Percentiles rank a stretch among this genome's conserved stretches.
phyloP scores from a whole-genome alignment of 2,113 vertebrate species.

The Toxotes jaculatrix region DNA sequence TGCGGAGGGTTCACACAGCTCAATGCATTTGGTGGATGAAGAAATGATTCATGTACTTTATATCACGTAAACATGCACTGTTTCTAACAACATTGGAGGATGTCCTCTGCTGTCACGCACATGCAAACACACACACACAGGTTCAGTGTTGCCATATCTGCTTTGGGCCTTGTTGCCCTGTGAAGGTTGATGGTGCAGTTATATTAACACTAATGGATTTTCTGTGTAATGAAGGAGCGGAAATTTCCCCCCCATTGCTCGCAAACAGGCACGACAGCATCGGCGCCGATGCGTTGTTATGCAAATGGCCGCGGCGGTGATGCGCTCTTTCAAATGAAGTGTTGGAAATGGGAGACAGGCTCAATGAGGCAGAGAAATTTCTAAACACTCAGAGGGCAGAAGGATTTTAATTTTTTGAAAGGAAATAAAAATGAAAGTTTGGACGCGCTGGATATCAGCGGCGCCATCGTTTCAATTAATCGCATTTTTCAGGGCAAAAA shows the following conservation, averaged over 20 bases:
- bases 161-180: conserved; percentile 33
- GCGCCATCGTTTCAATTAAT: conserved; percentile 40
- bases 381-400: conserved; percentile 32
- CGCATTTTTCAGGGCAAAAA: conserved; percentile 27
- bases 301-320: conserved; percentile 45
- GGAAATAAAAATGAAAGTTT: conserved; percentile 47
- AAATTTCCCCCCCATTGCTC: conserved; percentile 1
- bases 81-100: background rate
- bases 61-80: background rate
- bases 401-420: conserved; percentile 43
- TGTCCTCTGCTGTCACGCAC: background rate
- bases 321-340: conserved; percentile 50
- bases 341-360: conserved; percentile 32
- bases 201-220: conserved; percentile 69
- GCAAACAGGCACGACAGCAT: conserved; percentile 23
- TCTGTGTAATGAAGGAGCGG: conserved; percentile 59
- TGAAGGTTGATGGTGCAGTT: conserved; percentile 46
- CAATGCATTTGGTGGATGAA: conserved; percentile 8
- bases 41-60: conserved; percentile 18
- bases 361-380: conserved; percentile 60
- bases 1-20: conserved; percentile 7
- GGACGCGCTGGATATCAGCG: conserved; percentile 10
- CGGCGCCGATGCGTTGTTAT: conserved; percentile 29
- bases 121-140: conserved; percentile 5
- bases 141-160: conserved; percentile 2